Base-by-base conservation (phyloP, 2,888 invertebrate genomes). In the Conchocele bisecta region DNA sequence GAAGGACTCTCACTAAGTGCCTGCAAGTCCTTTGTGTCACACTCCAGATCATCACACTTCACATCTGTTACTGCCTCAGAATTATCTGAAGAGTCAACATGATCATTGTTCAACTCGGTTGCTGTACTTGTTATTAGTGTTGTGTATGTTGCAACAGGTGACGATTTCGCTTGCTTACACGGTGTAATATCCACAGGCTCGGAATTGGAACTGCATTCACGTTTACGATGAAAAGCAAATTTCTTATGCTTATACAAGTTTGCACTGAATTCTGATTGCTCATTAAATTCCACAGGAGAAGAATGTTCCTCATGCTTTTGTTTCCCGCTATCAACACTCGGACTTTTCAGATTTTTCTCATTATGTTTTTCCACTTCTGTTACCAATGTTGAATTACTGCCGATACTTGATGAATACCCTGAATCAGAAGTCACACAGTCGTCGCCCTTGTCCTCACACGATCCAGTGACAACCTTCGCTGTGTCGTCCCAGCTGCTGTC, bases 171-270 rank as follows among this genome's bases (percentile, higher is more conserved):
- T 51, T 68, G 67, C 24, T 74, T 69, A 3, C 61, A 51, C 0
- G 69, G 67, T 1, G 68, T 33, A 4, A 42, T 26, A 46, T 60
- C 58, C 35, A 54, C 39, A 42, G 60, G 60, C 24, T 51, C 57
- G 31, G 53, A 61, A 7, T 54, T 33, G 28, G 33, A 24, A 48
- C 59, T 66, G 41, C 42, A 50, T 26, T 42, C 69, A 35, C 72
- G 57, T 65, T 86, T 87, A 24, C 84, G 68, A 57, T 84, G 81
- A 39, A 73, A 69, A 46, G 76, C 78, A 64, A 86, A 87, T 56
- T 87, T 87, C 65, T 87, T 87, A 70, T 87, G 87, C 35, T 83
- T 81, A 56, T 87, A 87, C 29, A 69, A 68, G 31, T 56, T 53
- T 33, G 83, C 79, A 17, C 56, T 71, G 4, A 6, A 31, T 24